A percentile compares a stretch with the other conserved stretches of the same genome.
Evolutionary conservation across 2,888 invertebrate species (phyloP).

Genomic region (Craniophora ligustri): DNA sequence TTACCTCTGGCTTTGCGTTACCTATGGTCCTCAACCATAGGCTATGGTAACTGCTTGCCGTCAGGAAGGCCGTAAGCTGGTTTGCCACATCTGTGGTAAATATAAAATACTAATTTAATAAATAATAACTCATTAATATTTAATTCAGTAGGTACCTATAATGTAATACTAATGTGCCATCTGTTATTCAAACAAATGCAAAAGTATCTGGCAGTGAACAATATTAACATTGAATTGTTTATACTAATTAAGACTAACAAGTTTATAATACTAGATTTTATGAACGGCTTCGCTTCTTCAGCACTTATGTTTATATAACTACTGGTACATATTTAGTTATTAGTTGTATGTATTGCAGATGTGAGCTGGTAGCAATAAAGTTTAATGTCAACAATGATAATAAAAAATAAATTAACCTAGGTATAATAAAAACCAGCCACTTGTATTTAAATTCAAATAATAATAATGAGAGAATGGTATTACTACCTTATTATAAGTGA

Average conservation of each 20-base stretch:
- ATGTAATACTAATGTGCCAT: constrained; percentile 25
- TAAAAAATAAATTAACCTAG: neutral
- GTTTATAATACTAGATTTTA: constrained; percentile 53
- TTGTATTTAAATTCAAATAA: neutral
- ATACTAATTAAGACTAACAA: constrained; percentile 44
- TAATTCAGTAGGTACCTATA: constrained; percentile 9
- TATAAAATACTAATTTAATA: no score
- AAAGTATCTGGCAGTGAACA: constrained; percentile 21
- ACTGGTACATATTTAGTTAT: constrained; percentile 23
- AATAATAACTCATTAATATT: no score
- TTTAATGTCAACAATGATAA: constrained; percentile 35
- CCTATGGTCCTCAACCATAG: no score
- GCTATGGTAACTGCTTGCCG: no score
- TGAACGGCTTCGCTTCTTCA: constrained; percentile 29
- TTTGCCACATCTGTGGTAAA: no score
- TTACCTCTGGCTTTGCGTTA: no score
- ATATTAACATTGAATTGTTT: constrained; percentile 47
- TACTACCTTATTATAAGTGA: neutral
- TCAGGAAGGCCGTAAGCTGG: no score
- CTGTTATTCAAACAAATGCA: constrained; percentile 31
- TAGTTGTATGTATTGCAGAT: constrained; percentile 41
- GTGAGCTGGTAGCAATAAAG: constrained; percentile 32
- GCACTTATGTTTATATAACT: constrained; percentile 39
- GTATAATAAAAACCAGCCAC: neutral
- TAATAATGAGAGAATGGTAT: neutral